Evolutionary conservation across 2,888 invertebrate genomes (phyloP).

Genomic region (Pandemis corylana): DNA sequence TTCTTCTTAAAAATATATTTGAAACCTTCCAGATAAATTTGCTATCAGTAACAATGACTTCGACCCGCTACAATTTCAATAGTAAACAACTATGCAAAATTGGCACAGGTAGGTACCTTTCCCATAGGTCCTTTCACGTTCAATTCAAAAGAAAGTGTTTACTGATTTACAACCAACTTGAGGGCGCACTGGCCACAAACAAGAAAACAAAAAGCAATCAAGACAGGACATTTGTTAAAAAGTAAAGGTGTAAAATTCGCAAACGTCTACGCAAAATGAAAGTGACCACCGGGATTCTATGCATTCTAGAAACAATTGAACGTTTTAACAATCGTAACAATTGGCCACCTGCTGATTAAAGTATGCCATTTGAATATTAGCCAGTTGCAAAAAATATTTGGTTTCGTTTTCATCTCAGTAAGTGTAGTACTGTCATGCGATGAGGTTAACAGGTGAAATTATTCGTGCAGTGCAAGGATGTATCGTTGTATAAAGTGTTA

Average conservation of each 20-base stretch:
- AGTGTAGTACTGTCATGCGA: slow-evolving; percentile 59
- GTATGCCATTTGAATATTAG: slow-evolving; percentile 76
- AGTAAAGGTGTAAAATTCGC: slow-evolving; percentile 71
- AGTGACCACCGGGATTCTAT: slow-evolving; percentile 62
- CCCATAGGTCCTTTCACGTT: slow-evolving; percentile 49
- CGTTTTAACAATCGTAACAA: slow-evolving; percentile 57
- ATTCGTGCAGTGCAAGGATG: slow-evolving; percentile 25
- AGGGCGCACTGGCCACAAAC: slow-evolving; percentile 63
- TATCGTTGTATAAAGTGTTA: slow-evolving; percentile 16
- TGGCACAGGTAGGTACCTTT: slow-evolving; percentile 71
- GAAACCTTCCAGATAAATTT: not conserved
- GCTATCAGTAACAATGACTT: slow-evolving; percentile 8
- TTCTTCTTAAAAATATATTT: not conserved
- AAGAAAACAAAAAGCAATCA: slow-evolving; percentile 63
- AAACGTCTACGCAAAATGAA: slow-evolving; percentile 68
- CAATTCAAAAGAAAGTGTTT: slow-evolving; percentile 69
- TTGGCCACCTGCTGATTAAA: slow-evolving; percentile 74
- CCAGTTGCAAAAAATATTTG: slow-evolving; percentile 56
- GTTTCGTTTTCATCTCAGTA: slow-evolving; percentile 69
- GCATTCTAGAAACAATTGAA: slow-evolving; percentile 44
- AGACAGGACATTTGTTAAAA: slow-evolving; percentile 53
- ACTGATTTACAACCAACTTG: slow-evolving; percentile 75
- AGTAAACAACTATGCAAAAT: slow-evolving; percentile 63
- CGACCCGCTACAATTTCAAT: slow-evolving; percentile 9
- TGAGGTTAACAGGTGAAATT: slow-evolving; percentile 57